Evolutionary conservation across 2,113 vertebrate genomes (phyloP).

Genomic region (Hypanus sabinus): DNA sequence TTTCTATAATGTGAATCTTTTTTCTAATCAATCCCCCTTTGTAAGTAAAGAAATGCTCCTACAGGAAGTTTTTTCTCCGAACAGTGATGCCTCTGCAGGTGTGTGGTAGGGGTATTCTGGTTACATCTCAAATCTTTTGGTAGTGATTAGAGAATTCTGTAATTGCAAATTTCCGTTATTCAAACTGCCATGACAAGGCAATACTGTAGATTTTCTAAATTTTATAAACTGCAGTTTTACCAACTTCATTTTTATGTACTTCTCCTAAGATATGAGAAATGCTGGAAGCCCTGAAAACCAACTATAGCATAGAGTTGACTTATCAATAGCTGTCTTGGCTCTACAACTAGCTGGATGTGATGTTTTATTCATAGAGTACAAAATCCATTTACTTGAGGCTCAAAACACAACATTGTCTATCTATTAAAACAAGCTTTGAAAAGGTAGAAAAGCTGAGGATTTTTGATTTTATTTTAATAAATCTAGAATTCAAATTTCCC

Average conservation of each 20-base stretch:
- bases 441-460: not conserved
- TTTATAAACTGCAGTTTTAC: not conserved
- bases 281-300: not conserved
- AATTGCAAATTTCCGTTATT: too few species aligned
- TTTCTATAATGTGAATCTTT: too few species aligned
- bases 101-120: too few species aligned
- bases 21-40: too few species aligned
- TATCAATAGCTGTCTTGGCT: not conserved
- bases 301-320: not conserved
- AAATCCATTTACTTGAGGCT: not conserved
- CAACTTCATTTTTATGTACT: not conserved
- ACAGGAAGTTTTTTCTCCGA: too few species aligned
- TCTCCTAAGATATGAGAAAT: not conserved
- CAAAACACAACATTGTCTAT: not conserved
- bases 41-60: too few species aligned
- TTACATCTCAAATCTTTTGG: too few species aligned
- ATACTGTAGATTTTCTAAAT: too few species aligned
- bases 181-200: too few species aligned
- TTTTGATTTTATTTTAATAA: not conserved
- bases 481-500: not conserved
- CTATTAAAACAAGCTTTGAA: not conserved
- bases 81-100: too few species aligned
- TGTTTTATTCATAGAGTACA: not conserved
- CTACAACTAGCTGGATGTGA: not conserved
- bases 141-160: too few species aligned